These are phyloP conservation scores for Drosophila kepulauana DNA, from an alignment of 1,140 invertebrate genomes.

Conservation along the genomic window DNA sequence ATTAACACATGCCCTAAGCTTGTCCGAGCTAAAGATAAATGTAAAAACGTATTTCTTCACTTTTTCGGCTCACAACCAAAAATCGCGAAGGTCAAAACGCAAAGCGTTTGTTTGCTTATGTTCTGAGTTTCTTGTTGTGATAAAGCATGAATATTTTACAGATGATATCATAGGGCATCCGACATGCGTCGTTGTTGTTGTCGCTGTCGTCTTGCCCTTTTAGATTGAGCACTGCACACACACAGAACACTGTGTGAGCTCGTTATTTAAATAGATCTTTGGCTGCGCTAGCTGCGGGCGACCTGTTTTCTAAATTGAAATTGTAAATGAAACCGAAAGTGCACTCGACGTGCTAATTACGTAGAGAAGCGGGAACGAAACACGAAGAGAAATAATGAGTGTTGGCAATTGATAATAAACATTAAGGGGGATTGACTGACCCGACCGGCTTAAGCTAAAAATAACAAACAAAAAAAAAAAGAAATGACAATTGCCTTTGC, in stretches of 20 bases:
- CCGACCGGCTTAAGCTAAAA: slow-evolving; percentile 63
- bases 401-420: slow-evolving; percentile 61
- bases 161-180: slow-evolving; percentile 77
- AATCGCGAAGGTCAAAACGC: slow-evolving; percentile 70
- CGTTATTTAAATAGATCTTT: slow-evolving; percentile 40
- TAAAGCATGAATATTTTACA: slow-evolving; percentile 66
- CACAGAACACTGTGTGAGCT: neutral
- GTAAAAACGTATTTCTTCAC: slow-evolving; percentile 59
- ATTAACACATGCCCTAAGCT: slow-evolving; percentile 51
- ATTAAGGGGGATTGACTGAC: slow-evolving; percentile 6
- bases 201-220: slow-evolving; percentile 23
- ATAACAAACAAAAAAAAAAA: slow-evolving; percentile 10
- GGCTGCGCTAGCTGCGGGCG: slow-evolving; percentile 30
- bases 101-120: slow-evolving; percentile 40
- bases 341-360: slow-evolving; percentile 55
- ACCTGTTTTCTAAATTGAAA: slow-evolving; percentile 74
- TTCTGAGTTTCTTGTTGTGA: slow-evolving; percentile 34
- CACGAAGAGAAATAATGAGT: neutral
- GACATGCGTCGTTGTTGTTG: neutral
- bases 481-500: neutral
- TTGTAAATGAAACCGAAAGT: slow-evolving; percentile 71
- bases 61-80: slow-evolving; percentile 19
- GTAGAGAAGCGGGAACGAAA: slow-evolving; percentile 45
- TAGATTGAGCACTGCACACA: slow-evolving; percentile 41
- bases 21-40: slow-evolving; percentile 62